These are phyloP conservation scores for Lagopus muta DNA, from an alignment of 2,113 vertebrate species.

Conservation along the genomic window DNA sequence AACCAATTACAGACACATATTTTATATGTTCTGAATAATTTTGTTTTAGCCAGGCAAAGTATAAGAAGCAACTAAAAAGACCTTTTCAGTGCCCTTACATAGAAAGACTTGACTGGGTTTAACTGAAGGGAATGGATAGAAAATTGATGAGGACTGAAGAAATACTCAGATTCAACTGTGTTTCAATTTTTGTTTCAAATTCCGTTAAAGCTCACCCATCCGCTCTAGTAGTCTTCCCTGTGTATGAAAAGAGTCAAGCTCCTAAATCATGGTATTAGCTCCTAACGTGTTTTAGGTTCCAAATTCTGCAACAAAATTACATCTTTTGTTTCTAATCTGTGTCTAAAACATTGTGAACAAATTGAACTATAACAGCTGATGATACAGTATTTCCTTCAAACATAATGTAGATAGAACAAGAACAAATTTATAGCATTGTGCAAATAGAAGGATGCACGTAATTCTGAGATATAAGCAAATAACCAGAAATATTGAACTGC, in stretches of 20 bases:
- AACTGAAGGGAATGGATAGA: background rate
- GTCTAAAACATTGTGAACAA: background rate
- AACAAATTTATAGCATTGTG: background rate
- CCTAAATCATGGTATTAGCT: background rate
- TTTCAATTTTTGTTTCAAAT: background rate
- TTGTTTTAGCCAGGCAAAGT: background rate
- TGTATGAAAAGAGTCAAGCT: background rate
- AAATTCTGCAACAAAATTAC: background rate
- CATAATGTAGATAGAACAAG: background rate
- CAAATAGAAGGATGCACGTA: background rate
- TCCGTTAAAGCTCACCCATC: background rate
- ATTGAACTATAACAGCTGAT: background rate
- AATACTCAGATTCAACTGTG: background rate
- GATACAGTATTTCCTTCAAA: background rate
- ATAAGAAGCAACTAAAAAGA: background rate
- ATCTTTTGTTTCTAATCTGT: background rate
- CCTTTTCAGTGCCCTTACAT: background rate
- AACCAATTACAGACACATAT: background rate
- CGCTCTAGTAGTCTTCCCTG: background rate
- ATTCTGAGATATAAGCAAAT: background rate
- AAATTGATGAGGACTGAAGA: background rate
- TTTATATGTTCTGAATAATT: background rate
- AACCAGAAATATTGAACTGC: background rate
- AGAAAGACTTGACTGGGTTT: background rate
- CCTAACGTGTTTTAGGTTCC: background rate